Evolutionary conservation across 2,888 invertebrate species (phyloP), one percentile per base, ranked within the genome.

Genomic region (Eudemis profundana): DNA sequence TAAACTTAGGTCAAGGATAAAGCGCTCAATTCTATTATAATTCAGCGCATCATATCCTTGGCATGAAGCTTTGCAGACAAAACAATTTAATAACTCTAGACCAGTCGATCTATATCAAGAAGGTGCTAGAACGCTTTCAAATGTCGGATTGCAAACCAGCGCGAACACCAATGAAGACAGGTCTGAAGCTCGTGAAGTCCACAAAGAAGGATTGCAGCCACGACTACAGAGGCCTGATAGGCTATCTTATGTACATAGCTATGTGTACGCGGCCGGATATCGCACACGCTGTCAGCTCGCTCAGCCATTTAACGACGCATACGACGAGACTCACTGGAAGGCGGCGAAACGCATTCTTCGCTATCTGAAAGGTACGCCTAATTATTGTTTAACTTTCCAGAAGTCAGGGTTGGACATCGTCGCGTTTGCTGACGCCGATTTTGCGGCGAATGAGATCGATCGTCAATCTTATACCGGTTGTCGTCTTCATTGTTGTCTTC

Each of bases 161-260:
- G 14, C 42, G 1, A 2, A 42, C 42, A 15, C 42, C 42, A 2
- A 42, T 42, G 17, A 1, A 42, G 8, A 42, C 42, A 17, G 42
- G 19, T 2, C 42, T 17, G 15, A 42, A 17, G 17, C 15, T 42
- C 15, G 15, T 15, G 15, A 42, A 42, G 14, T 15, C 15, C 15
- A 42, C 15, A 3, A 3, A n/a, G 8, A 42, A 15, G 8, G 42
- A 42, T 42, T 15, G 15, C 5, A 14, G 17, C 4, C 15, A 42
- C 15, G 42, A 42, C 15, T 42, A 42, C 8, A 42, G 19, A 42
- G 42, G 42, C 15, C 10, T 33, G 8, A 15, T 50, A 14, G 50
- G 50, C 4, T 50, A 17, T 33, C 50, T 50, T 33, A 50, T 50
- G 49, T 50, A 33, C 12, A 17, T 49, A 3, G 49, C 49, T 2